Evolutionary conservation across 2,888 invertebrate species (phyloP).

Genomic region (Sminthurides aquaticus): DNA sequence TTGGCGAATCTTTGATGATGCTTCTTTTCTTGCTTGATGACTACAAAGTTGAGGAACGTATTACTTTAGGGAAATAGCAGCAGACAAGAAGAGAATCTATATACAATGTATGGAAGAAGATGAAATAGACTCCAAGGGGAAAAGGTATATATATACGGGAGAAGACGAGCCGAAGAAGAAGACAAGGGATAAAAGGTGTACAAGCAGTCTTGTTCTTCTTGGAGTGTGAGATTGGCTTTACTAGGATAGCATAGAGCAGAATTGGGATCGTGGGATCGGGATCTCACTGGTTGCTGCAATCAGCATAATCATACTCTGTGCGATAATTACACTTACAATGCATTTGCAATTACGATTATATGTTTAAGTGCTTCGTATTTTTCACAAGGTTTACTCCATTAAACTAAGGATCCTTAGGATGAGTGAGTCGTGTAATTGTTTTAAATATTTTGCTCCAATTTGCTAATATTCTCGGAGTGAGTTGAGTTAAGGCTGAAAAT

Average conservation of each 20-base stretch:
- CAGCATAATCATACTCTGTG: neutral
- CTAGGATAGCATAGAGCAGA: neutral
- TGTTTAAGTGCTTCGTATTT: no score
- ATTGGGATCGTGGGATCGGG: neutral
- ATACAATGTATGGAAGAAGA: neutral
- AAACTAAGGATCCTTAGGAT: no score
- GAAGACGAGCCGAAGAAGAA: neutral
- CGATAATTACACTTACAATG: constrained; percentile 6
- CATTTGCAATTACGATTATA: neutral
- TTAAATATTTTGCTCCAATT: no score
- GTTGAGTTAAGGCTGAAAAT: no score
- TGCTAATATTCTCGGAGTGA: no score
- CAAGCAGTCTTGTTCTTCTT: neutral
- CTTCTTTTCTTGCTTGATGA: no score
- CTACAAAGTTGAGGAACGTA: no score
- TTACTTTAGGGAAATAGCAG: no score
- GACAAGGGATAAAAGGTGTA: neutral
- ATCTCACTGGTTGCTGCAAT: neutral
- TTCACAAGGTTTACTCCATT: no score
- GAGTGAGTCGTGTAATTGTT: no score
- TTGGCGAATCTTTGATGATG: no score
- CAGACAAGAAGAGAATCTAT: neutral
- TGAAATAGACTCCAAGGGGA: neutral
- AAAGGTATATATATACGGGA: neutral
- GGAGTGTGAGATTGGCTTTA: neutral